Evolutionary conservation across 1,140 invertebrate genomes (phyloP).

Genomic region (Drosophila ficusphila): DNA sequence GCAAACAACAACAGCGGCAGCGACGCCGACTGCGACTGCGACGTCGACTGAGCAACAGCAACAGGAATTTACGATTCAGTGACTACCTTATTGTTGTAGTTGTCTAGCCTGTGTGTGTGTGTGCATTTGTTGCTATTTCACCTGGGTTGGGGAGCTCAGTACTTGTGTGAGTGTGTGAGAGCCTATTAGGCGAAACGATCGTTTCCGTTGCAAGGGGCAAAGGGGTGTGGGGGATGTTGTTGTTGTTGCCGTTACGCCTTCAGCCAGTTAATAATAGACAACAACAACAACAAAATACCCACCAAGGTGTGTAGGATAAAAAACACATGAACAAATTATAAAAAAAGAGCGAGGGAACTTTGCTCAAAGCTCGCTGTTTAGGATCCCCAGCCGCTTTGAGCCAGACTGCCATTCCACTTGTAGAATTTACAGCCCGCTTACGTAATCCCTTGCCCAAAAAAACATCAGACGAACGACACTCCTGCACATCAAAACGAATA

Average conservation of each 20-base stretch:
- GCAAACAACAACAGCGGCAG: constrained; percentile 73
- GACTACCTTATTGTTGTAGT: constrained; percentile 69
- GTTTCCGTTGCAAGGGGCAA: constrained; percentile 68
- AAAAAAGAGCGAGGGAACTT: constrained; percentile 38
- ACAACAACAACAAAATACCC: constrained; percentile 39
- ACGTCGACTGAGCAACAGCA: constrained; percentile 63
- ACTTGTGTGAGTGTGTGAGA: constrained; percentile 50
- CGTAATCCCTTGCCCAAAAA: constrained; percentile 56
- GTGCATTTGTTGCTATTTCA: constrained; percentile 52
- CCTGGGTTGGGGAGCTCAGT: constrained; percentile 52
- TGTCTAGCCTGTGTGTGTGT: constrained; percentile 31
- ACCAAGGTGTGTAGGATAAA: constrained; percentile 65
- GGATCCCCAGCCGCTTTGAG: constrained; percentile 64
- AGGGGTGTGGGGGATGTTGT: constrained; percentile 27
- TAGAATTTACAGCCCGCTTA: constrained; percentile 78
- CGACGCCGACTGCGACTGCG: constrained; percentile 57
- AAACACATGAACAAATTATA: constrained; percentile 24
- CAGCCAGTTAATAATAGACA: constrained; percentile 62
- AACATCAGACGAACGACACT: constrained; percentile 50
- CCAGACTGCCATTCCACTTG: constrained; percentile 55
- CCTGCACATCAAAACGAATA: constrained; percentile 44
- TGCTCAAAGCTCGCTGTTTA: constrained; percentile 51
- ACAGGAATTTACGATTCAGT: constrained; percentile 82
- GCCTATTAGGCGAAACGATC: constrained; percentile 72
- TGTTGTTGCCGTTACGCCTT: constrained; percentile 60